Evolutionary conservation across 2,888 invertebrate genomes (phyloP).

Genomic region (Bellardia pandia): DNA sequence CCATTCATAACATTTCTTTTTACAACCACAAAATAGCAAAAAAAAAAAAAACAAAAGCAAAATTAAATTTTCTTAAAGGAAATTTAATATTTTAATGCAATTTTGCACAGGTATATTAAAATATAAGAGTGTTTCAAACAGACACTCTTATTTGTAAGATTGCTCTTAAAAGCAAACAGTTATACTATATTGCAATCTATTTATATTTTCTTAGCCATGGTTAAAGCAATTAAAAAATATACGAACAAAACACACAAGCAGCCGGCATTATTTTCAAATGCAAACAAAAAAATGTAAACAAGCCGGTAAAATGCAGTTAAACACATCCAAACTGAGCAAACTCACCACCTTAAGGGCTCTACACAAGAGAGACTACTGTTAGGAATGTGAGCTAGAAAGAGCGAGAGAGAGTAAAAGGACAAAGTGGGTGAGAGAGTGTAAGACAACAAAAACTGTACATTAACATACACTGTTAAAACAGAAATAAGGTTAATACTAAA

Average conservation of each 20-base stretch:
- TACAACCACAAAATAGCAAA: not conserved
- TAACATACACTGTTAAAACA: constrained; percentile 46
- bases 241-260: constrained; percentile 13
- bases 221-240: constrained; percentile 27
- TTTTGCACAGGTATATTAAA: not conserved
- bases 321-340: constrained; percentile 55
- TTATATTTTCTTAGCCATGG: not conserved
- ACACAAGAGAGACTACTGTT: constrained; percentile 4
- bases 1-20: constrained; percentile 2
- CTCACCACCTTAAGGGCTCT: constrained; percentile 57
- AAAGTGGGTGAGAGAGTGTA: not conserved
- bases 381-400: not conserved
- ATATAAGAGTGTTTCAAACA: not conserved
- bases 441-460: not conserved
- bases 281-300: constrained; percentile 80
- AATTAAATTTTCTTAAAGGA: not conserved
- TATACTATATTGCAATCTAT: not conserved
- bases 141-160: constrained; percentile 3
- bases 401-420: not conserved
- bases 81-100: constrained; percentile 18
- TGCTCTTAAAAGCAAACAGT: not conserved
- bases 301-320: constrained; percentile 78
- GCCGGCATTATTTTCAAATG: constrained; percentile 52
- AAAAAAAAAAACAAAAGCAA: not conserved
- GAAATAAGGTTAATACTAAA: constrained; percentile 62